A percentile compares a stretch with the other conserved stretches of the same genome.
Conservation (phyloP, 2,888 invertebrate species). For the Mythimna ferrago region DNA sequence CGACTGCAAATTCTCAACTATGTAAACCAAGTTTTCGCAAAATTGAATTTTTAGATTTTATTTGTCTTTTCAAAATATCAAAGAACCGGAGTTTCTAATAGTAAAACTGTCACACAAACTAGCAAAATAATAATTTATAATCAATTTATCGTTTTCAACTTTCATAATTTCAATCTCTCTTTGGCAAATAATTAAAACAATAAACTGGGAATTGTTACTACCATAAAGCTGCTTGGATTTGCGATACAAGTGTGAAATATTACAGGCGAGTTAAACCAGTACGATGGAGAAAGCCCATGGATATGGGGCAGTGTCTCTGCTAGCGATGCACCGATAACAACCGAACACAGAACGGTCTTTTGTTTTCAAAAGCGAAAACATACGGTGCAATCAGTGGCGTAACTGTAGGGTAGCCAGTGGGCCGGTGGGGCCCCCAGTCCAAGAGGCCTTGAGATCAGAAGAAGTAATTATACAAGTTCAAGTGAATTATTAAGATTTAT, state of each 20-base stretch:
- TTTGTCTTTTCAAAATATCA: background rate
- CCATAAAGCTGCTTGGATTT: slow-evolving; percentile 25
- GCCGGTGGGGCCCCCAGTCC: too few species aligned
- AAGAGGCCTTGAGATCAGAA: too few species aligned
- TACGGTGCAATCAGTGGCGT: slow-evolving; percentile 28
- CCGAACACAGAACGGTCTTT: slow-evolving; percentile 66
- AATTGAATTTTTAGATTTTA: background rate
- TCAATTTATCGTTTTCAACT: background rate
- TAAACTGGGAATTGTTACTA: slow-evolving; percentile 16
- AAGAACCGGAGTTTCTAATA: background rate
- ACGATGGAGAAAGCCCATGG: slow-evolving; percentile 67
- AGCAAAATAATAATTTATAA: background rate
- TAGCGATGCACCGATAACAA: slow-evolving; percentile 72
- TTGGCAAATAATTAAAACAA: slow-evolving; percentile 27
- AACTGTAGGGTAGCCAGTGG: too few species aligned
- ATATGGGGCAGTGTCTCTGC: slow-evolving; percentile 64
- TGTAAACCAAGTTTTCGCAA: background rate
- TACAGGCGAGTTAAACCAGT: slow-evolving; percentile 54
- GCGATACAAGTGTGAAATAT: slow-evolving; percentile 45
- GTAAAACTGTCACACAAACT: background rate
- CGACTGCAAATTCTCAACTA: slow-evolving; percentile 12
- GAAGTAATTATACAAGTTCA: too few species aligned
- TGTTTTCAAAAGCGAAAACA: slow-evolving; percentile 64
- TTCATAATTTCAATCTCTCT: slow-evolving; percentile 17
- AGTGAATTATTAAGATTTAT: too few species aligned